These are phyloP conservation scores for Tadarida brasiliensis DNA, from an alignment of 2,797 vertebrate genomes.

Conservation along the genomic window DNA sequence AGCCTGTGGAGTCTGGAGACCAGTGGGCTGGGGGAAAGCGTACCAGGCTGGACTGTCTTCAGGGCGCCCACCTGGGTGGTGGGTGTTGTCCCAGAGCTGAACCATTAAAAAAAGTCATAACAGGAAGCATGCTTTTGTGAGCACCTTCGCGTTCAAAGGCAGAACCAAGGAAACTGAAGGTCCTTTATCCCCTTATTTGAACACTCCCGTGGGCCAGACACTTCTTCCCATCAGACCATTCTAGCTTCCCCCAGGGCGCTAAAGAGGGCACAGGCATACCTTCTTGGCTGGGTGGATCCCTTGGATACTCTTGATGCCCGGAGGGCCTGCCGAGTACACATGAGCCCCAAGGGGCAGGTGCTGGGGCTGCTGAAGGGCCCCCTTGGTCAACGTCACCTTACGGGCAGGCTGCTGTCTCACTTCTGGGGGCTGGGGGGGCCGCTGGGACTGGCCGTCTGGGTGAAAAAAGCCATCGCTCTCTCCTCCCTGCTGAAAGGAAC, in stretches of 20 bases:
- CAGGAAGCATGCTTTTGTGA: background rate
- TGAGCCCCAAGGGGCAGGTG: conserved; percentile 75
- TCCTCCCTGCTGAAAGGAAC: conserved; percentile 90
- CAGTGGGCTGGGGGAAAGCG: fast-evolving
- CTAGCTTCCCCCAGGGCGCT: background rate
- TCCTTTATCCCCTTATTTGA: background rate
- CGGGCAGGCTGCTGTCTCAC: conserved; percentile 90
- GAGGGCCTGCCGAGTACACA: conserved; percentile 85
- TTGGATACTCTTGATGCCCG: conserved; percentile 89
- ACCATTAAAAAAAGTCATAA: background rate
- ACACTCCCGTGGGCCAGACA: background rate
- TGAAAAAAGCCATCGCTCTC: conserved; percentile 88
- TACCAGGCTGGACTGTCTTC: background rate
- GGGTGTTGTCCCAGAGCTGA: background rate
- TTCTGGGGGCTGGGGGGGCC: conserved; percentile 86
- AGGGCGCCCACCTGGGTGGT: fast-evolving
- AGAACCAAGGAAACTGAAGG: background rate
- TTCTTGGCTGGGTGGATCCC: conserved; percentile 89
- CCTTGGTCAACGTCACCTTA: conserved; percentile 94
- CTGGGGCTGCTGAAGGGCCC: conserved; percentile 88
- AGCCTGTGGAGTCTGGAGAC: fast-evolving
- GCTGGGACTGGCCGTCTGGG: conserved; percentile 87
- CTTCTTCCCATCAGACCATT: background rate
- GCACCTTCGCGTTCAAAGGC: background rate
- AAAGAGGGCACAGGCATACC: conserved; percentile 81